A percentile compares a stretch with the other conserved stretches of the same genome.
Conservation (phyloP, 2,113 vertebrate species). For the Calyptomena viridis region DNA sequence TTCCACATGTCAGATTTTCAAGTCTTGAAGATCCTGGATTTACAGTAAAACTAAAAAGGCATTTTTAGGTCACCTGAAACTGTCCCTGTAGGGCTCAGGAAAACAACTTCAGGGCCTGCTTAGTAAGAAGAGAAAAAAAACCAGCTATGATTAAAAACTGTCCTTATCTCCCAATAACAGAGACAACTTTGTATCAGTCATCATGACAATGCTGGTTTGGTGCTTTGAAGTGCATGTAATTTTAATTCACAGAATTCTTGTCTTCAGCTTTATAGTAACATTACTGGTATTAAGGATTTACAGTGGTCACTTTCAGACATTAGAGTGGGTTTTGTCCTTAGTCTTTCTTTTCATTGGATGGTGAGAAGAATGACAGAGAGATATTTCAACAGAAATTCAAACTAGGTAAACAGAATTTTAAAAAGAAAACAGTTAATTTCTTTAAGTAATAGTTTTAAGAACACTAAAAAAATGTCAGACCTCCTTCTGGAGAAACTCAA, state of each 20-base stretch:
- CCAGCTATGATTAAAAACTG: background rate
- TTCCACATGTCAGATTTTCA: background rate
- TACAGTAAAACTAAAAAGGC: background rate
- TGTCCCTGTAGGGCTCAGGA: background rate
- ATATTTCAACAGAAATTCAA: background rate
- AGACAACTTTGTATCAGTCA: background rate
- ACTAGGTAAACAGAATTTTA: background rate
- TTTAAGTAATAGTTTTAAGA: background rate
- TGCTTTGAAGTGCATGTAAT: background rate
- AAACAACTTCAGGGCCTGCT: background rate
- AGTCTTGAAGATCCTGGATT: background rate
- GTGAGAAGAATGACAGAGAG: background rate
- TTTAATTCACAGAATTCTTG: background rate
- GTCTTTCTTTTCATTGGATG: background rate
- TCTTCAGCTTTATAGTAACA: background rate
- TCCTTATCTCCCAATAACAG: background rate
- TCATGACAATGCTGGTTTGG: background rate
- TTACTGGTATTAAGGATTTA: background rate
- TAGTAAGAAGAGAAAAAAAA: background rate
- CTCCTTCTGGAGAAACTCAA: background rate
- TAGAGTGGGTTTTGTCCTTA: background rate
- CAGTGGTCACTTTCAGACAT: background rate
- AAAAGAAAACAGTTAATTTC: background rate
- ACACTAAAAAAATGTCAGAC: background rate
- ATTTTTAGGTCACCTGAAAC: background rate